A percentile compares a stretch with the other conserved stretches of the same genome.
phyloP scores from a whole-genome alignment of 2,797 vertebrate species.

The Phrynocephalus forsythii region DNA sequence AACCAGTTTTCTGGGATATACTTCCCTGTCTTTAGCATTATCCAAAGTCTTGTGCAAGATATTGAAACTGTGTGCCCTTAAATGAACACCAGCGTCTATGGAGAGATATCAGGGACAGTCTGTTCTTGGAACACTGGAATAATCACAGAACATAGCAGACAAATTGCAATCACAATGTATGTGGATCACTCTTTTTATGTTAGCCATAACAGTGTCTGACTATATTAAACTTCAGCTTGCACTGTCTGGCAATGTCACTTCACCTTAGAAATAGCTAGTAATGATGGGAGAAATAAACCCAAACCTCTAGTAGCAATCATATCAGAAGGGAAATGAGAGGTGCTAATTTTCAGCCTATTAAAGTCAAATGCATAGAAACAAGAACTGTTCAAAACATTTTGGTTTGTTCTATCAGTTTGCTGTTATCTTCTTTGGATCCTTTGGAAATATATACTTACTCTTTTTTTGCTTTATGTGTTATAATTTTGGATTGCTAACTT shows the following conservation, averaged over 20 bases:
- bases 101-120: neutral
- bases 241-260: slow-evolving; percentile 18
- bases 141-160: slow-evolving; percentile 27
- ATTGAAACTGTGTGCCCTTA: neutral
- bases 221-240: slow-evolving; percentile 28
- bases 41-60: neutral
- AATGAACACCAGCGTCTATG: neutral
- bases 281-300: neutral
- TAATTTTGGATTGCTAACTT: neutral
- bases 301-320: neutral
- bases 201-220: slow-evolving; percentile 3
- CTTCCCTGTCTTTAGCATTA: neutral
- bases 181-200: slow-evolving; percentile 1
- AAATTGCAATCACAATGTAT: slow-evolving; percentile 33
- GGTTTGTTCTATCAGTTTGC: neutral
- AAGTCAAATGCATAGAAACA: slow-evolving; percentile 38
- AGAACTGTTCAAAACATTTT: neutral
- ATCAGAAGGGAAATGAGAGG: slow-evolving; percentile 28
- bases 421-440: slow-evolving; percentile 31
- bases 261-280: slow-evolving; percentile 36
- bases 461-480: slow-evolving; percentile 12
- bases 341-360: slow-evolving; percentile 44
- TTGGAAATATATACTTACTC: slow-evolving; percentile 23
- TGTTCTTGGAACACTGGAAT: slow-evolving; percentile 23
- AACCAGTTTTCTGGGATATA: neutral